Evolutionary conservation across 2,113 vertebrate genomes (phyloP).

Genomic region (Oryzias curvinotus): DNA sequence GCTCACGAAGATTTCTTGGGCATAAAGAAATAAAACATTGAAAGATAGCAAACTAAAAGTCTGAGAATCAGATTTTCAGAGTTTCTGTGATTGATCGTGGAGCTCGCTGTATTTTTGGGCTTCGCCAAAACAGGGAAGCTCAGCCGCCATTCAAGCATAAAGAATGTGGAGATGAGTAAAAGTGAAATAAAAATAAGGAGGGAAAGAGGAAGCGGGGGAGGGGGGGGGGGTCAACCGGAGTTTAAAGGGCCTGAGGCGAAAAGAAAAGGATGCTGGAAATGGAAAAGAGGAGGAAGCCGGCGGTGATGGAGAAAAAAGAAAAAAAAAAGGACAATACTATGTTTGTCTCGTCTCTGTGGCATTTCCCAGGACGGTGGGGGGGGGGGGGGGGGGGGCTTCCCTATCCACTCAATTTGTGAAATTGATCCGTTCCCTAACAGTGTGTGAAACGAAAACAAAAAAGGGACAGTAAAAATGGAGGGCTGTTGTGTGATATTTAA

Average conservation of each 20-base stretch:
- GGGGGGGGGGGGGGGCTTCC: constrained; percentile 39
- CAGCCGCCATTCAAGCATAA: constrained; percentile 18
- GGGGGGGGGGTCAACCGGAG: constrained; percentile 50
- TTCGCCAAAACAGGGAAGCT: not conserved
- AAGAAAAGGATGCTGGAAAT: constrained; percentile 50
- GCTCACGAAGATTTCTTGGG: not conserved
- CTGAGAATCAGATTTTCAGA: not conserved
- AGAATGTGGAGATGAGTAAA: constrained; percentile 11
- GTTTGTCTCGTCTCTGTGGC: constrained; percentile 51
- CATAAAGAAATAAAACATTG: not conserved
- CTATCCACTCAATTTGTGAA: constrained; percentile 63
- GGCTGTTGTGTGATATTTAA: constrained; percentile 22
- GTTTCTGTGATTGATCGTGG: not conserved
- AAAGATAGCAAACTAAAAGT: not conserved
- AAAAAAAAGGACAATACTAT: constrained; percentile 49
- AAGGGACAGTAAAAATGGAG: constrained; percentile 14
- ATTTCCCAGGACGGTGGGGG: constrained; percentile 49
- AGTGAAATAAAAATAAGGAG: constrained; percentile 2
- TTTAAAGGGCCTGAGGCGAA: constrained; percentile 44
- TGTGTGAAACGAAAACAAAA: constrained; percentile 54
- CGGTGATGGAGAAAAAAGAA: constrained; percentile 26
- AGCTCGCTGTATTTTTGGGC: not conserved
- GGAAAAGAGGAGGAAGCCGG: constrained; percentile 23
- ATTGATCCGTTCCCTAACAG: constrained; percentile 65
- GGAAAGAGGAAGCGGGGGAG: constrained; percentile 2